Percentiles rank a stretch among this genome's conserved stretches.
Evolutionary conservation across 2,113 vertebrate genomes (phyloP).

Genomic region (Eptesicus fuscus): DNA sequence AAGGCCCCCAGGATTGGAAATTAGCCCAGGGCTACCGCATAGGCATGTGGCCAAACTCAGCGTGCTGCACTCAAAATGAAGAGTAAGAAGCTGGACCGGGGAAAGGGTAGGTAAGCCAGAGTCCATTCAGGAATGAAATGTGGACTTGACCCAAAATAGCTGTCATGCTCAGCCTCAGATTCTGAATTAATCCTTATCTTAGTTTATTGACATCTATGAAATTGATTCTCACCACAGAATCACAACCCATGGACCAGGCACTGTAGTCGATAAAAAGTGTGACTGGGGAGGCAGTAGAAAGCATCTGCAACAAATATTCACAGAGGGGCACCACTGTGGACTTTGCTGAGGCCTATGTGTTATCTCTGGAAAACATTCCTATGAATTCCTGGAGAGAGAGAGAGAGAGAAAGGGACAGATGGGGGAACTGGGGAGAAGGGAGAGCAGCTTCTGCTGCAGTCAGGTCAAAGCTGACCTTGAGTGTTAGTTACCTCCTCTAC

Average conservation of each 20-base stretch:
- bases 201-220: conserved; percentile 67
- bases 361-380: not conserved
- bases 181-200: conserved; percentile 60
- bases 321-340: not conserved
- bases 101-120: conserved; percentile 21
- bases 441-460: not conserved
- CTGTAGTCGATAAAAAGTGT: conserved; percentile 22
- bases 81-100: not conserved
- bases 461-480: not conserved
- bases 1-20: not conserved
- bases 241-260: not conserved
- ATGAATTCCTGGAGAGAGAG: not conserved
- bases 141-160: conserved; percentile 59
- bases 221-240: conserved; percentile 66
- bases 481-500: not conserved
- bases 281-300: conserved; percentile 22
- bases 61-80: not conserved
- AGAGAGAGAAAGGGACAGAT: not conserved
- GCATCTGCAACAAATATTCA: not conserved
- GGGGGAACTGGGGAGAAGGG: not conserved
- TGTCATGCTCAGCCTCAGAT: conserved; percentile 41
- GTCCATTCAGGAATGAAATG: conserved; percentile 57
- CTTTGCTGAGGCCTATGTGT: not conserved
- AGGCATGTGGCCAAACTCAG: not conserved
- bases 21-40: not conserved